These are phyloP conservation scores for Oreochromis niloticus DNA, from an alignment of 2,113 vertebrate species.

Conservation along the genomic window DNA sequence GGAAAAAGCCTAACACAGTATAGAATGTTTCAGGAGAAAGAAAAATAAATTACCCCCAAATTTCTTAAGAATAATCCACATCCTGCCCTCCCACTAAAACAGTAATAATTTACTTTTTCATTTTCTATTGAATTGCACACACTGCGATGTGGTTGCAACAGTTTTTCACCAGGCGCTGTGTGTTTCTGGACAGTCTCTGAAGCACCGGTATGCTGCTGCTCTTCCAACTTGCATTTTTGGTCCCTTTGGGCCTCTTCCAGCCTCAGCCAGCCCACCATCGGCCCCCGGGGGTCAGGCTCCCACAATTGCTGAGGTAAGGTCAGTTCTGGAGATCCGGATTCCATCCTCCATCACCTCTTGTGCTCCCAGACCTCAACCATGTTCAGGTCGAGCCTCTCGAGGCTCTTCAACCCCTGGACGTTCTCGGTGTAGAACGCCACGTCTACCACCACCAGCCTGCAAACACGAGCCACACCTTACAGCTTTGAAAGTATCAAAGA, in stretches of 20 bases:
- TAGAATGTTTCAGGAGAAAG: constrained; percentile 11
- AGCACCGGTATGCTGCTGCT: background rate
- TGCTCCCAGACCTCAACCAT: constrained; percentile 98
- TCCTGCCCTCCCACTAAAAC: constrained; percentile 54
- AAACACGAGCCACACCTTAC: background rate
- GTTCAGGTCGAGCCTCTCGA: constrained; percentile 89
- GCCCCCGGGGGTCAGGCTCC: background rate
- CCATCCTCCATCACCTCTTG: constrained; percentile 87
- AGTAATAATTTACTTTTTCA: constrained; percentile 58
- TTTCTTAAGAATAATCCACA: background rate
- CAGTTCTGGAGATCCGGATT: background rate
- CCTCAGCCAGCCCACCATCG: background rate
- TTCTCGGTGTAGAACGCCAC: constrained; percentile 98
- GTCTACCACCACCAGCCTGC: constrained; percentile 92
- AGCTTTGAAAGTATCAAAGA: background rate
- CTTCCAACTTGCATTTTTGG: constrained; percentile 20
- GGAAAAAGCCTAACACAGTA: background rate
- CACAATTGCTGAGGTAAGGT: background rate
- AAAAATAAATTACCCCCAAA: constrained; percentile 45
- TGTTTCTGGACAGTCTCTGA: constrained; percentile 19
- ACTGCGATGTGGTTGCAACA: constrained; percentile 54
- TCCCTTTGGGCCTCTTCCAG: constrained; percentile 11
- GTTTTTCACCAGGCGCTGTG: constrained; percentile 70
- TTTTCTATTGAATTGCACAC: constrained; percentile 73
- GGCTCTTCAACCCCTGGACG: constrained; percentile 87